A percentile compares a stretch with the other conserved stretches of the same genome.
Conservation (phyloP, 1,140 invertebrate species). For the Megalonaias nervosa region DNA sequence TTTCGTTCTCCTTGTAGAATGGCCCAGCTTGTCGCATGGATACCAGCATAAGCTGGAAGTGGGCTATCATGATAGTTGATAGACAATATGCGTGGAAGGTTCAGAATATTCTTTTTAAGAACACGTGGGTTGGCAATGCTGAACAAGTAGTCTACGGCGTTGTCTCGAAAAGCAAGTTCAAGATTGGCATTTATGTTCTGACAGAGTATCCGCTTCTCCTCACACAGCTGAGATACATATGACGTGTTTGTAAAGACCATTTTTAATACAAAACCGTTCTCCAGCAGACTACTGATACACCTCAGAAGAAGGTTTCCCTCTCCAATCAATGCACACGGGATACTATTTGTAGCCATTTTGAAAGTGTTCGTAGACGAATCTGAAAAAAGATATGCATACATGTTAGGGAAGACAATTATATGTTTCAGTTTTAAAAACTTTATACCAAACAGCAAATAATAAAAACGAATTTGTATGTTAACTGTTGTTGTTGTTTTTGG, state of each 20-base stretch:
- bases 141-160: constrained; percentile 40
- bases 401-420: too few relatives aligned
- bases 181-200: constrained; percentile 31
- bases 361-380: too few relatives aligned
- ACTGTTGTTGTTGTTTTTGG: too few relatives aligned
- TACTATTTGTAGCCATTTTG: not conserved
- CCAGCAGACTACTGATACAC: constrained; percentile 34
- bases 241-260: constrained; percentile 42
- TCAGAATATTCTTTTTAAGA: constrained; percentile 37
- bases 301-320: constrained; percentile 47
- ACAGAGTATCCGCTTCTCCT: constrained; percentile 28
- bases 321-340: constrained; percentile 46
- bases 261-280: constrained; percentile 18
- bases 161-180: constrained; percentile 25
- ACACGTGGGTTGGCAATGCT: constrained; percentile 53
- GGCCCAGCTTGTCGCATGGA: constrained; percentile 53
- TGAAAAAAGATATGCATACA: too few relatives aligned
- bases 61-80: constrained; percentile 55
- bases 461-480: too few relatives aligned
- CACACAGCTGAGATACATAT: constrained; percentile 30
- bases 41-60: constrained; percentile 49
- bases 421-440: too few relatives aligned
- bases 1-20: constrained; percentile 43
- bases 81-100: constrained; percentile 35
- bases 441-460: too few relatives aligned